These are phyloP conservation scores for Hypsibius dujardini DNA, from an alignment of 1,140 invertebrate genomes.

Conservation along the genomic window DNA sequence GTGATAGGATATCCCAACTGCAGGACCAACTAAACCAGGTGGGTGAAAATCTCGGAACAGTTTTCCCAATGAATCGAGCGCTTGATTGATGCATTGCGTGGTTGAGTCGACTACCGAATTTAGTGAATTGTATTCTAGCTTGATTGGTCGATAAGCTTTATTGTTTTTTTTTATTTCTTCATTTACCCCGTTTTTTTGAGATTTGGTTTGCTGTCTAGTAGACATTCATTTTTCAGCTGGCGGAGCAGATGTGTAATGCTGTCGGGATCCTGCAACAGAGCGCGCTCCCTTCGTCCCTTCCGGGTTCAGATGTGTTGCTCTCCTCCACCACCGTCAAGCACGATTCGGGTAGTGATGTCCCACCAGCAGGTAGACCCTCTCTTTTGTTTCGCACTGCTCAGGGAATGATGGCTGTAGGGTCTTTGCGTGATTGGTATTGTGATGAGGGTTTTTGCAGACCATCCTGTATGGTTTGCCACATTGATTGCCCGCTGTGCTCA, in stretches of 20 bases:
- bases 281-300: background rate
- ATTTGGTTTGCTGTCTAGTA: too few species aligned
- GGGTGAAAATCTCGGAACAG: background rate
- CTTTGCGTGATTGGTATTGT: background rate
- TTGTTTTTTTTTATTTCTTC: too few species aligned
- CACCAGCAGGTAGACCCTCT: background rate
- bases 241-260: slow-evolving; percentile 6
- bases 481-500: background rate
- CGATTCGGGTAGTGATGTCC: background rate
- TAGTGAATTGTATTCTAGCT: too few species aligned
- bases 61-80: too few species aligned
- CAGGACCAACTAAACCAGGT: background rate
- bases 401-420: background rate
- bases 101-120: too few species aligned
- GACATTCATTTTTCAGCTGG: background rate
- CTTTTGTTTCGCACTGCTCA: background rate
- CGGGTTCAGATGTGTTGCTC: background rate
- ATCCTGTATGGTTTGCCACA: background rate
- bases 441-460: background rate
- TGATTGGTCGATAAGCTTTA: too few species aligned
- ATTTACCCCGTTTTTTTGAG: too few species aligned
- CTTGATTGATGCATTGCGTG: too few species aligned
- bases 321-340: background rate
- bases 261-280: background rate
- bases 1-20: background rate